phyloP scores from a whole-genome alignment of 2,888 invertebrate species.

The Sphecodes monilicornis region DNA sequence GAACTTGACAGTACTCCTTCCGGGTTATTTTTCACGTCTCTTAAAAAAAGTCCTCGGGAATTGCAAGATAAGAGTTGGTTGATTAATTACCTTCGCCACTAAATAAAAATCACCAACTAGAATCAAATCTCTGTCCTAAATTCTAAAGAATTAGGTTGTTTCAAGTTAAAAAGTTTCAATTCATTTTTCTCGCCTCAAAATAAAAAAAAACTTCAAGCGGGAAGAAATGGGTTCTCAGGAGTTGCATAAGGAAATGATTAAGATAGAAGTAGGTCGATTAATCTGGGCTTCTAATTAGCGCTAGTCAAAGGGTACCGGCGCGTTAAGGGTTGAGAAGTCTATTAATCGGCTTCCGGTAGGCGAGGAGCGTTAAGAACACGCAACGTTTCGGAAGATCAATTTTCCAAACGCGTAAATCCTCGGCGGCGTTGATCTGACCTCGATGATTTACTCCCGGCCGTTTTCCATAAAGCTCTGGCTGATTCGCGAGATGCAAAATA shows the following conservation, averaged over 20 bases:
- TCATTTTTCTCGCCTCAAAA: background rate
- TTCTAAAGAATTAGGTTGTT: background rate
- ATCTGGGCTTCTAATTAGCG: background rate
- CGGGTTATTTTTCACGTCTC: background rate
- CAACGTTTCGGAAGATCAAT: constrained; percentile 16
- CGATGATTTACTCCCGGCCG: background rate
- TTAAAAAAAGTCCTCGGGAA: too few relatives aligned
- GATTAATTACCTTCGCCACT: background rate
- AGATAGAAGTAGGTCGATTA: background rate
- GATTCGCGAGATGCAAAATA: constrained; percentile 22
- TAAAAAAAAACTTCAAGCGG: background rate
- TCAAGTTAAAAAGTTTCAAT: background rate
- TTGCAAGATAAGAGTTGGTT: background rate
- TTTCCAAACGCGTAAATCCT: background rate
- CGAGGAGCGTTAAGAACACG: constrained; percentile 3
- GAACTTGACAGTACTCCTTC: too few relatives aligned
- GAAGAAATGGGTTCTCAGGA: background rate
- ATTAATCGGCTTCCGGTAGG: background rate
- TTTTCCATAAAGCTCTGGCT: background rate
- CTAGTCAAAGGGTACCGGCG: background rate
- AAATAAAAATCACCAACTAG: too few relatives aligned
- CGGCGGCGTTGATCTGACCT: background rate
- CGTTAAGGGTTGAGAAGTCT: background rate
- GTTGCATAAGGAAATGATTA: background rate
- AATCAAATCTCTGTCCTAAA: too few relatives aligned